Conservation (phyloP, 2,888 invertebrate species). For the Ectemnius lituratus region DNA sequence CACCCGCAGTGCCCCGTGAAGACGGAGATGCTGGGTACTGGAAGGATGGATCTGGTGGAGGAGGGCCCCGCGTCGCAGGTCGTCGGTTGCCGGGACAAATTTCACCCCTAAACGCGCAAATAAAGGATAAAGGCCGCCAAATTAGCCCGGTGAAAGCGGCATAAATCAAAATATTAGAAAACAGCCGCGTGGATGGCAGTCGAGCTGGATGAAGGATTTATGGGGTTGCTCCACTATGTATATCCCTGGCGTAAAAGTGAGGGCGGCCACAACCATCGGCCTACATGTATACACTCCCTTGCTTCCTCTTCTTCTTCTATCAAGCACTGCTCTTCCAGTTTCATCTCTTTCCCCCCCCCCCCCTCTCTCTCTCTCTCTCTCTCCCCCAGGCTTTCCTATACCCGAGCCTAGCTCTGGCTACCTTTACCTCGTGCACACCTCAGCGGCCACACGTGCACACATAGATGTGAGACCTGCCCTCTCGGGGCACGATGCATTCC, state of each 20-base stretch:
- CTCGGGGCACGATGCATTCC: constrained; percentile 53
- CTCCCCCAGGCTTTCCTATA: constrained; percentile 6
- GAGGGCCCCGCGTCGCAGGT: no score
- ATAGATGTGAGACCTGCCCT: not conserved
- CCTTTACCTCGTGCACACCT: constrained; percentile 1
- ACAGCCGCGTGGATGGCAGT: constrained; percentile 65
- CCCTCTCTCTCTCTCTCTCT: no score
- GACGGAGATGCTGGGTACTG: not conserved
- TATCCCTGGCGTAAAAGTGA: constrained; percentile 39
- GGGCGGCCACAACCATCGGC: constrained; percentile 1
- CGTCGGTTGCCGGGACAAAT: constrained; percentile 64
- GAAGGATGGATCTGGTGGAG: constrained; percentile 1
- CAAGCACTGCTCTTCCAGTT: not conserved
- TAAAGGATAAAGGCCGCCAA: constrained; percentile 74
- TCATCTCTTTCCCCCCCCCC: constrained; percentile 7
- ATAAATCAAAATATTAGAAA: constrained; percentile 77
- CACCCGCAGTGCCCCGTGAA: constrained; percentile 10
- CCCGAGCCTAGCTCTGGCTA: constrained; percentile 21
- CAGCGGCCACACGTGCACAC: not conserved
- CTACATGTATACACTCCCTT: constrained; percentile 12
- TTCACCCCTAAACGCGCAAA: constrained; percentile 75
- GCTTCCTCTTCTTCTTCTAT: constrained; percentile 3
- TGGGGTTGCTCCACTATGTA: constrained; percentile 63
- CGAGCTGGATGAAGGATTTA: constrained; percentile 74
- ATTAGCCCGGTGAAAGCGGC: constrained; percentile 76